Conservation (phyloP, 1,140 invertebrate species). For the Episyrphus balteatus region DNA sequence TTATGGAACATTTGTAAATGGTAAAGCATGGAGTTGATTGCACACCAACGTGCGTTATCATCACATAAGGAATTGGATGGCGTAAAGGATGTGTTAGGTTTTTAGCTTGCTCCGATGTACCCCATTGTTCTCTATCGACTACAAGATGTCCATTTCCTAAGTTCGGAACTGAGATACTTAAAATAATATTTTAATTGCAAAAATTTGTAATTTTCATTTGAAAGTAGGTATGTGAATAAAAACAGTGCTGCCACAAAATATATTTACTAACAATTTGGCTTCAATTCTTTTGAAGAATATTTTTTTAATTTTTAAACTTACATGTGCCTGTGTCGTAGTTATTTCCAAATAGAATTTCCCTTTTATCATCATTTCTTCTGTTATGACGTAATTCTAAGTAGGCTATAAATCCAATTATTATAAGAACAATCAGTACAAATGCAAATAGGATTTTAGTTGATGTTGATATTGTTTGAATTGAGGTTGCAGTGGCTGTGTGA, state of each 20-base stretch:
- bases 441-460: slow-evolving; percentile 18
- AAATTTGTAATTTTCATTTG: neutral
- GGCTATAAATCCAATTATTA: slow-evolving; percentile 15
- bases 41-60: slow-evolving; percentile 38
- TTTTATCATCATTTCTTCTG: neutral
- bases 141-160: slow-evolving; percentile 35
- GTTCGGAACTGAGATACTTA: slow-evolving; percentile 29
- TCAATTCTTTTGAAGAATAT: too few species aligned
- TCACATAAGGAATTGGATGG: slow-evolving; percentile 32
- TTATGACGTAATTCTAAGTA: slow-evolving; percentile 15
- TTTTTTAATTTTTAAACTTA: slow-evolving; percentile 16
- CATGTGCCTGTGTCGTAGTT: slow-evolving; percentile 28
- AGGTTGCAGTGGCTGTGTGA: neutral
- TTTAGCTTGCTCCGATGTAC: slow-evolving; percentile 30
- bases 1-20: slow-evolving; percentile 30
- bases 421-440: slow-evolving; percentile 20
- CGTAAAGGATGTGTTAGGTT: slow-evolving; percentile 15
- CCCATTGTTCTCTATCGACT: slow-evolving; percentile 39
- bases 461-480: slow-evolving; percentile 15
- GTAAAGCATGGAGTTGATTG: slow-evolving; percentile 18
- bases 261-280: neutral
- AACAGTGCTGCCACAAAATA: too few species aligned
- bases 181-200: slow-evolving; percentile 16
- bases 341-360: slow-evolving; percentile 23
- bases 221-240: too few species aligned